These are phyloP conservation scores for Poeciliopsis turrubarensis DNA, from an alignment of 2,113 vertebrate species.

Conservation along the genomic window DNA sequence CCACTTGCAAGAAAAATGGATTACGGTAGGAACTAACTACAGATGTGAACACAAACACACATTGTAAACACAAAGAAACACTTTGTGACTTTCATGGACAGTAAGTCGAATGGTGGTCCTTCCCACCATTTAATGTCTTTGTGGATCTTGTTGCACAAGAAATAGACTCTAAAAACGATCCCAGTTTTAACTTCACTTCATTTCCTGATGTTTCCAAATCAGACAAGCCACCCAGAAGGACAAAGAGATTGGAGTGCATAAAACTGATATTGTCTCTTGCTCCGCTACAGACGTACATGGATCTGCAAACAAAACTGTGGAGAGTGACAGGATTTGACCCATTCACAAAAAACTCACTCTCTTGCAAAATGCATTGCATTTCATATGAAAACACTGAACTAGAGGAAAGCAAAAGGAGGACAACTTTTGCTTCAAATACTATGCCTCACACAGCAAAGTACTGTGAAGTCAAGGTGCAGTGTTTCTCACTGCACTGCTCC, in stretches of 20 bases:
- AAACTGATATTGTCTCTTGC: neutral
- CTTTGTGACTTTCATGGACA: no score
- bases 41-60: neutral
- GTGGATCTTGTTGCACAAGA: neutral
- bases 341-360: neutral
- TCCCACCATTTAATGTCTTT: neutral
- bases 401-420: neutral
- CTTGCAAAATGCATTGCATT: neutral
- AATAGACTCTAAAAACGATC: neutral
- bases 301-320: no score
- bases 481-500: neutral
- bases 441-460: conserved; percentile 5
- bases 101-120: neutral
- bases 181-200: neutral
- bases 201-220: neutral
- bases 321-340: neutral
- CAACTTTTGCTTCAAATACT: conserved; percentile 23
- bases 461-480: neutral
- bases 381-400: neutral
- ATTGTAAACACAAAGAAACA: no score
- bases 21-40: neutral
- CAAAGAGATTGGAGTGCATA: neutral
- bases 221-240: neutral
- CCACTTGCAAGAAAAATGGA: neutral
- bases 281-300: neutral